phyloP scores from a whole-genome alignment of 1,140 invertebrate genomes.

The Phthorimaea operculella region DNA sequence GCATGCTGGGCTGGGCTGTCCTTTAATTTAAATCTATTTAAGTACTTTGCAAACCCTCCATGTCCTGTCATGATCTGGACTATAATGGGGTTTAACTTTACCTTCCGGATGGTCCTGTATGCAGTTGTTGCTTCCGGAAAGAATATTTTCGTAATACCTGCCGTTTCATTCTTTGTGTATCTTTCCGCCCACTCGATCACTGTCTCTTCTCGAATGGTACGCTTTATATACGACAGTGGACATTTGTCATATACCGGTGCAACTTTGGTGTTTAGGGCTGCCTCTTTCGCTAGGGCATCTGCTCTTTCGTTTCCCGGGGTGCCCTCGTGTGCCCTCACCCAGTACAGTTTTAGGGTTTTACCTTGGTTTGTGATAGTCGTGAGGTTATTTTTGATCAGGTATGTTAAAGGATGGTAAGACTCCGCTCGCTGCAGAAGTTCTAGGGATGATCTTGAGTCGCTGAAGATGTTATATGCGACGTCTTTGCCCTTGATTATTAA shows the following conservation, averaged over 20 bases:
- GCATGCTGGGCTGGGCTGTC: conserved; percentile 6
- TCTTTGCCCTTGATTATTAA: not conserved
- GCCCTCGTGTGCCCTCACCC: conserved; percentile 1
- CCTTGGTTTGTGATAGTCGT: not conserved
- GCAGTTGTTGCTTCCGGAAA: conserved; percentile 1
- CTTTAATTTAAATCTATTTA: conserved; percentile 4
- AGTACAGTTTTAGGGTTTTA: not conserved
- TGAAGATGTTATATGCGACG: not conserved
- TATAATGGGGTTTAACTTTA: not conserved
- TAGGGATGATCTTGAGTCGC: not conserved
- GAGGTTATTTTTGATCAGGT: not conserved
- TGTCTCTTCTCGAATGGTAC: not conserved
- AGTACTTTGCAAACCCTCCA: conserved; percentile 2
- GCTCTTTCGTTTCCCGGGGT: conserved; percentile 2
- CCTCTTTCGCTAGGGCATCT: conserved; percentile 4
- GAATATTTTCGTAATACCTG: not conserved
- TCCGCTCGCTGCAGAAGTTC: not conserved
- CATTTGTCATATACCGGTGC: not conserved
- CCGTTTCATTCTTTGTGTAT: not conserved
- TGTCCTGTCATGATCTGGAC: conserved; percentile 5
- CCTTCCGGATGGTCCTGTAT: not conserved
- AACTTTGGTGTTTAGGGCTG: not conserved
- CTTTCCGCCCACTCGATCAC: not conserved
- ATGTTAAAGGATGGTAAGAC: not conserved
- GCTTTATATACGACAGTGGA: not conserved